Evolutionary conservation across 2,888 invertebrate species (phyloP), one percentile per base, ranked within the genome.

Genomic region (Willowsia nigromaculata): DNA sequence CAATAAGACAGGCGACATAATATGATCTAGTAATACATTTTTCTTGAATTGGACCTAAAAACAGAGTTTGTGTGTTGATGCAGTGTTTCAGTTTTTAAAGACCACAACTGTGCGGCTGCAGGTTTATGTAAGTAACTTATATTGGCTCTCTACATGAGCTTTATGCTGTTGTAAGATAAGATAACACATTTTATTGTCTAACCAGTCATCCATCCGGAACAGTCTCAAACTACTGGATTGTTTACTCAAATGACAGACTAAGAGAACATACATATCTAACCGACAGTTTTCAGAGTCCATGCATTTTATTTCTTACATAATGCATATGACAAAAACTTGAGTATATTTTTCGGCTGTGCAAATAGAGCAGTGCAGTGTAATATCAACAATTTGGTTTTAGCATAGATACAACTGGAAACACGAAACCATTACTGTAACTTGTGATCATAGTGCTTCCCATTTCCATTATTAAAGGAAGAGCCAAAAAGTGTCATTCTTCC

Each of bases 201-300:
- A 84, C 71, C 25, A 71, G 71, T 53, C 84, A 56, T 71, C 40
- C 56, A 56, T 78, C 78, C 78, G 78, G 78, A 78, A 78, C 78
- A 74, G 25, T 74, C 6, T 37, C 18, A 47, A 13, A 59, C 82
- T 68, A n/a, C 2, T n/a, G 71, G 53, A 71, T 74, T 84, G 85
- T 85, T 85, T 78, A 50, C 78, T 78, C 65, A 85, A 85, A 65
- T 85, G 78, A 85, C 47, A 22, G 82, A 7, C 30, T 40, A 13
- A 47, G 37, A 65, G 30, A 25, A 65, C 50, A 30, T 78, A 76
- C 76, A 62, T 33, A 15, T 25, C 30, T 56, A 74, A 59, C n/a
- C 5, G 43, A 43, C 15, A 78, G 9, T 43, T 56, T 56, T 37
- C 11, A 18, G 37, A 22, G n/a, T 25, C 27, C 50, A 68, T 50